Conservation (phyloP, 2,888 invertebrate genomes). For the Microchrysa polita region DNA sequence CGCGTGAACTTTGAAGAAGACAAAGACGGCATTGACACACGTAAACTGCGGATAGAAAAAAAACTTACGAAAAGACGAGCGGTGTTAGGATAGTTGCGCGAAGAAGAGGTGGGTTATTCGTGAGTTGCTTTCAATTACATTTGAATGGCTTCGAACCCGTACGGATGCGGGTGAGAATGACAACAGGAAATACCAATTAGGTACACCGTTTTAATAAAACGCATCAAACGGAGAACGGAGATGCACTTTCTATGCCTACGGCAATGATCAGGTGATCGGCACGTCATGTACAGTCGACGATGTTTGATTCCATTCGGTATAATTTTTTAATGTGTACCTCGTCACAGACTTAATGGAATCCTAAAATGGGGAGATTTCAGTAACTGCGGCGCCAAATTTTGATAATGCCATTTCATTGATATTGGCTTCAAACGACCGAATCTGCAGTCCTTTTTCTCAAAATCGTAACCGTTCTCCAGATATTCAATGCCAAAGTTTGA, state of each 20-base stretch:
- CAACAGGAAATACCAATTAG: background rate
- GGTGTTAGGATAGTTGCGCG: background rate
- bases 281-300: background rate
- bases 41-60: background rate
- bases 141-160: background rate
- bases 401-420: no score
- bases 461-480: no score
- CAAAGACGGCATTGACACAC: conserved; percentile 30
- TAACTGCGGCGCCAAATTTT: no score
- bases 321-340: no score
- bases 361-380: no score
- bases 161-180: background rate
- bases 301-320: no score
- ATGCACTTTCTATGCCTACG: conserved; percentile 2
- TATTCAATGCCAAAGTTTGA: no score
- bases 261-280: conserved; percentile 21
- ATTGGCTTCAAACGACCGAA: no score
- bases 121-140: background rate
- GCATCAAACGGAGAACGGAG: background rate
- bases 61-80: conserved; percentile 8
- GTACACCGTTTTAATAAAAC: background rate
- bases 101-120: conserved; percentile 10
- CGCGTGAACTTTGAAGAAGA: background rate
- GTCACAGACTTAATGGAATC: no score
- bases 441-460: no score